Evolutionary conservation across 2,113 vertebrate genomes (phyloP).

Genomic region (Hoplias malabaricus): DNA sequence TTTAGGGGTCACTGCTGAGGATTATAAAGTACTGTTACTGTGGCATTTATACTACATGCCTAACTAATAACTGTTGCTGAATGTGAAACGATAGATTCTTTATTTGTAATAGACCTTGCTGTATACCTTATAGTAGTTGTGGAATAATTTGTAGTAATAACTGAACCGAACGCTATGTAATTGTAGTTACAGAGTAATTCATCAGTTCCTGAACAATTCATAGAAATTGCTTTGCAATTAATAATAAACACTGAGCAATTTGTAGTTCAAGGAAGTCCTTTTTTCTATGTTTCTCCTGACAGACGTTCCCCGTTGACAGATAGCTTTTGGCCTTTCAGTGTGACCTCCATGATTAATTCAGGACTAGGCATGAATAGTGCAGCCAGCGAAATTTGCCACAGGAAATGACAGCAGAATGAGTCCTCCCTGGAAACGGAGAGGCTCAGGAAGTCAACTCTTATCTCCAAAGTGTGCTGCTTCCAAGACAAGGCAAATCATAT

Average conservation of each 20-base stretch:
- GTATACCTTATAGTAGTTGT: neutral
- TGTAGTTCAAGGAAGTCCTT: neutral
- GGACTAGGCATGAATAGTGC: neutral
- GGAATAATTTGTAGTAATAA: neutral
- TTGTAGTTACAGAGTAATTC: too few relatives aligned
- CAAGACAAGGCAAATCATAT: neutral
- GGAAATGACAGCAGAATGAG: conserved; percentile 39
- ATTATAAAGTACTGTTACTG: too few relatives aligned
- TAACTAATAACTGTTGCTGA: too few relatives aligned
- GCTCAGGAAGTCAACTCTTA: conserved; percentile 42
- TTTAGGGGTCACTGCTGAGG: too few relatives aligned
- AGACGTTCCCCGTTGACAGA: too few relatives aligned
- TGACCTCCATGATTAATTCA: neutral
- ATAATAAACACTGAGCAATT: neutral
- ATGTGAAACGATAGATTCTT: neutral
- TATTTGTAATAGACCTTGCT: neutral
- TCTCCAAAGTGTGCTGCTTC: conserved; percentile 19
- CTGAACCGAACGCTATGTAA: too few relatives aligned
- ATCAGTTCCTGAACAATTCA: neutral
- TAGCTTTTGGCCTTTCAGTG: neutral
- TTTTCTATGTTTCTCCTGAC: too few relatives aligned
- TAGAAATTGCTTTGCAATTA: too few relatives aligned
- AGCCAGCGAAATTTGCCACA: conserved; percentile 1
- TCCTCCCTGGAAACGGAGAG: conserved; percentile 2
- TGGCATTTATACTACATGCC: too few relatives aligned